Evolutionary conservation across 2,113 vertebrate species (phyloP), one percentile per base, ranked within the genome.

Genomic region (Illadopsis cleaveri): DNA sequence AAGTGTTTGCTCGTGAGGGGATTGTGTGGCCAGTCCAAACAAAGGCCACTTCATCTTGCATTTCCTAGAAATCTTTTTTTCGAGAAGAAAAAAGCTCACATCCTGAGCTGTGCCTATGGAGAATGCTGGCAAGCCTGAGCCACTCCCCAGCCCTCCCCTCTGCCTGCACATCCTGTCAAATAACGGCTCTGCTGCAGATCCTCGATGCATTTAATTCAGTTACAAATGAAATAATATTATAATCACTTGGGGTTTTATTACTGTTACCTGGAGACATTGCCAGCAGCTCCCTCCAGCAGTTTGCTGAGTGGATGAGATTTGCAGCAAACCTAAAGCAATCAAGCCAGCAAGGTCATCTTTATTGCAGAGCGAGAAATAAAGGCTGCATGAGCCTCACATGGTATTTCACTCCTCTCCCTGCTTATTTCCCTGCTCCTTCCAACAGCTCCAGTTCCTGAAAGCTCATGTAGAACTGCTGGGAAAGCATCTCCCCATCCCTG

Each of bases 41-140:
- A 98, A 98, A 98, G 97, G 40, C 69, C 91, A 84, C 73, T 97
- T 97, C 97, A 97, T 97, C 73, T 81, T 12, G 17, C 42, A 71
- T 95, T 98, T 98, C 98, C 98, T 98, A 96, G 97, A 97, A 97
- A 97, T 96, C 73, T 65, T 48, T 91, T 79, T 50, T 50, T 78
- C 65, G 14, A 6, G 61, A 27, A 48, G 35, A 62, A 72, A 54
- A 48, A 48, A 82, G 15, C 48, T 96, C 80, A 61, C 82, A 90
- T 86, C 80, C 88, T 76, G 84, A 62, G 86, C 88, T 72, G 69
- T 87, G 87, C 76, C 72, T 65, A 58, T 24, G n/a, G 66, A 76
- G 56, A 75, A 44, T 5, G 7, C 51, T 53, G 82, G 68, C 73
- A 96, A 83, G 83, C 62, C 37, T 56, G 60, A 90, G 88, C 86